These are phyloP conservation scores for Rhodophaea formosa DNA, from an alignment of 2,888 invertebrate genomes.

Conservation along the genomic window DNA sequence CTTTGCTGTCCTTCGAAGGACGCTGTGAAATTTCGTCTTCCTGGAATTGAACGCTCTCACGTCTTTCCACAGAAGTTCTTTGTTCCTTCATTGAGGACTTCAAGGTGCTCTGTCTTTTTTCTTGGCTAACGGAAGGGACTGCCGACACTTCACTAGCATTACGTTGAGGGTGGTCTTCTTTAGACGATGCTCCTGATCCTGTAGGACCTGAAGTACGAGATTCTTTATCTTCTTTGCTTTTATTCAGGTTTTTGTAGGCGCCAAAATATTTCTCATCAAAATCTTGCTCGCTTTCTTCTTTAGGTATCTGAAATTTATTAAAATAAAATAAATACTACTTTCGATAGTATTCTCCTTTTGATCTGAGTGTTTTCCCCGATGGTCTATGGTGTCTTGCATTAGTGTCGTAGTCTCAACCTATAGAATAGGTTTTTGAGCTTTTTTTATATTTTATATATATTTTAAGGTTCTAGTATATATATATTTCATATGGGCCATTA, in stretches of 20 bases:
- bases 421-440: no score
- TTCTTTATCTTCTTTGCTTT: constrained; percentile 31
- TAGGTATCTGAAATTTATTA: constrained; percentile 44
- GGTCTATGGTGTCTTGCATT: no score
- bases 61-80: constrained; percentile 15
- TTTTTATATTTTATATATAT: no score
- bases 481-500: no score
- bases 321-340: no score
- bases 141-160: neutral
- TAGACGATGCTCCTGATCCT: constrained; percentile 8
- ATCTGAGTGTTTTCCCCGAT: no score
- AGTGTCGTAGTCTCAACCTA: no score
- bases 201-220: constrained; percentile 29
- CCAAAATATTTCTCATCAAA: constrained; percentile 69
- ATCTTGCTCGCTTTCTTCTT: constrained; percentile 67
- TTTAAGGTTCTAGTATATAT: no score
- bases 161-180: constrained; percentile 24
- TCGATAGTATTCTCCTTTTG: no score
- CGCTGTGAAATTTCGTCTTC: constrained; percentile 18
- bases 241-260: constrained; percentile 53
- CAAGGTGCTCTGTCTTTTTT: neutral
- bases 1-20: neutral
- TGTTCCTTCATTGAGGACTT: neutral
- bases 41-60: constrained; percentile 19
- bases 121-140: constrained; percentile 7